Evolutionary conservation across 2,113 vertebrate species (phyloP).

Genomic region (Lophotis ruficrista): DNA sequence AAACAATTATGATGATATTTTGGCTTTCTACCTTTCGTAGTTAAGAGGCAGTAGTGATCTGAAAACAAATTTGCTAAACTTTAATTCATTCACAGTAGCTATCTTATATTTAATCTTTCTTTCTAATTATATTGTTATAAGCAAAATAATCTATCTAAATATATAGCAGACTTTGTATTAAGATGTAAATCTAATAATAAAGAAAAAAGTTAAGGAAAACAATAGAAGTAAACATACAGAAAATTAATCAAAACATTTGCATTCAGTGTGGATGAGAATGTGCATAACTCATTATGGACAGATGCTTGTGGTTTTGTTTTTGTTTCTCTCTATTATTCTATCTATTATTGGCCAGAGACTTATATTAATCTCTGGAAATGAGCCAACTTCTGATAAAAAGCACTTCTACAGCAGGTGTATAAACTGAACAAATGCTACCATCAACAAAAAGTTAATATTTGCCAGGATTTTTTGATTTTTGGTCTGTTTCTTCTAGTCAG

Average conservation of each 20-base stretch:
- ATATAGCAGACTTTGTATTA: slow-evolving; percentile 9
- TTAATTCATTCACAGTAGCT: not conserved
- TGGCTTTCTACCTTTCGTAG: not conserved
- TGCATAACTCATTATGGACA: not conserved
- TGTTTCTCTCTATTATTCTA: slow-evolving; percentile 10
- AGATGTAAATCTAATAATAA: slow-evolving; percentile 33
- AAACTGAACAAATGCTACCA: slow-evolving; percentile 35
- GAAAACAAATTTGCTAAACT: not conserved
- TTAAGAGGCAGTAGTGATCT: not conserved
- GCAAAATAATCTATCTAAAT: not conserved
- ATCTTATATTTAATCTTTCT: slow-evolving; percentile 3
- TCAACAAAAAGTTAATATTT: slow-evolving; percentile 49
- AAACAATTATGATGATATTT: not conserved
- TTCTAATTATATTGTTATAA: not conserved
- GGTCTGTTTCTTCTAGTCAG: slow-evolving; percentile 20
- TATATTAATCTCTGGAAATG: slow-evolving; percentile 11
- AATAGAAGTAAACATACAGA: slow-evolving; percentile 25
- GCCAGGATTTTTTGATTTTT: slow-evolving; percentile 21
- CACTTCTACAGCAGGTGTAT: slow-evolving; percentile 46
- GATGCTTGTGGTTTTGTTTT: slow-evolving; percentile 40
- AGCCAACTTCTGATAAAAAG: slow-evolving; percentile 5
- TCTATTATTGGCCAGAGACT: slow-evolving; percentile 17
- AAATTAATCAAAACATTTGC: slow-evolving; percentile 59
- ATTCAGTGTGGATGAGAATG: slow-evolving; percentile 23
- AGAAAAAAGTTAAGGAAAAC: slow-evolving; percentile 52